phyloP scores from a whole-genome alignment of 2,113 vertebrate species.

The Erinaceus europaeus region DNA sequence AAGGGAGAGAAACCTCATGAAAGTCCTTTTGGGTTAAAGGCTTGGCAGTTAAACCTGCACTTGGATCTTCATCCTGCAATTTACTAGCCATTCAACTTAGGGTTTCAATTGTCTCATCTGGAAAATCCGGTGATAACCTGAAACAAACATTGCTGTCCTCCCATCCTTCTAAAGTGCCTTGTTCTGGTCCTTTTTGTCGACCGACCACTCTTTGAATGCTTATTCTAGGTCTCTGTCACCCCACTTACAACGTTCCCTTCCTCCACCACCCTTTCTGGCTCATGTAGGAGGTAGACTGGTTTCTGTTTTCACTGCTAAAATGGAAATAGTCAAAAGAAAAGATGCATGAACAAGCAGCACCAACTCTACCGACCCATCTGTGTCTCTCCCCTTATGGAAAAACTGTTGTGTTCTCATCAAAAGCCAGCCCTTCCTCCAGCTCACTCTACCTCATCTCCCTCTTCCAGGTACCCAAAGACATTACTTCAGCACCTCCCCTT shows the following conservation, averaged over 20 bases:
- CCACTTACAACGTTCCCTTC: background rate
- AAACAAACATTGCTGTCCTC: background rate
- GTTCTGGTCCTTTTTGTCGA: background rate
- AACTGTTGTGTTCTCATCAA: background rate
- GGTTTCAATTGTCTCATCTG: background rate
- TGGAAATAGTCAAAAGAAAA: background rate
- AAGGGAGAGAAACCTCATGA: background rate
- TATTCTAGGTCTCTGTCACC: background rate
- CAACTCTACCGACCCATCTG: background rate
- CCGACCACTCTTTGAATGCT: background rate
- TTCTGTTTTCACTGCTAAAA: background rate
- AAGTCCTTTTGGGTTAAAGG: background rate
- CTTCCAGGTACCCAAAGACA: background rate
- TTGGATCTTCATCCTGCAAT: background rate
- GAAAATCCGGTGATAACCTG: background rate
- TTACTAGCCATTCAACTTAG: background rate
- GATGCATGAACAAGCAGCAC: background rate
- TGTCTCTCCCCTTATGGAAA: background rate
- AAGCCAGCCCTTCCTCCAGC: background rate
- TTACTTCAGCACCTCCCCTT: background rate
- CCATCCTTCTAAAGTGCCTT: fast-evolving
- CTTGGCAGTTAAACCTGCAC: background rate
- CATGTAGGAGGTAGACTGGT: background rate
- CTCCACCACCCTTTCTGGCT: background rate
- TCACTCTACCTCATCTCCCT: background rate